Percentiles rank a stretch among this genome's conserved stretches.
Evolutionary conservation across 1,140 invertebrate genomes (phyloP).

Genomic region (Drosophila elegans): DNA sequence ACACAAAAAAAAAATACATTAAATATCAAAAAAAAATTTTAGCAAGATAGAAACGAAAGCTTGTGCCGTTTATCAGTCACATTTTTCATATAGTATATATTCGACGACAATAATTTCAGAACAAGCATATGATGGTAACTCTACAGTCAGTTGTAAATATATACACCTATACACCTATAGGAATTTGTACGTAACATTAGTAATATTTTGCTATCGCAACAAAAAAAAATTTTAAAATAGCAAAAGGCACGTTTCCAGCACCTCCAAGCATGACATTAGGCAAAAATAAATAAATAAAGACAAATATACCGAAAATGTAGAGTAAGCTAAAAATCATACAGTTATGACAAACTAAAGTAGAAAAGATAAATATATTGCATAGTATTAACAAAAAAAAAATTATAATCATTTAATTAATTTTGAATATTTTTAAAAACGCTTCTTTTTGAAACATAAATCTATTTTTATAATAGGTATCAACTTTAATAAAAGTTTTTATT

Average conservation of each 20-base stretch:
- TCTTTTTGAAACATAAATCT: no score
- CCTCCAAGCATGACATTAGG: slow-evolving; percentile 39
- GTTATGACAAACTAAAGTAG: background rate
- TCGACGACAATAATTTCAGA: background rate
- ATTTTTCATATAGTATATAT: slow-evolving; percentile 11
- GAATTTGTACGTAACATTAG: slow-evolving; percentile 14
- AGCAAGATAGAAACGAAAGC: slow-evolving; percentile 12
- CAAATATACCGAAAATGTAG: background rate
- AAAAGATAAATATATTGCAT: background rate
- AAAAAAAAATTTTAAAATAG: slow-evolving; percentile 7
- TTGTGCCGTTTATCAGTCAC: slow-evolving; percentile 34
- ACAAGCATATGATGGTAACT: slow-evolving; percentile 1
- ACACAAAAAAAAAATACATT: slow-evolving; percentile 62
- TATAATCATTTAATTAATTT: background rate
- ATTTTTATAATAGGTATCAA: no score
- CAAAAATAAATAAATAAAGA: slow-evolving; percentile 11
- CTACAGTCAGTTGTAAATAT: background rate
- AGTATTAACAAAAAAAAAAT: background rate
- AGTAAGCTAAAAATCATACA: background rate
- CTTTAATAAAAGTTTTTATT: no score
- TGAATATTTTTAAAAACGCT: no score
- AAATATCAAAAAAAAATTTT: slow-evolving; percentile 20
- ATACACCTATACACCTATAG: background rate
- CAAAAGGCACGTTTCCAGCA: slow-evolving; percentile 47
- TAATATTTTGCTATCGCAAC: slow-evolving; percentile 27